Conservation (phyloP, 2,113 vertebrate genomes). For the Lophura nycthemera region DNA sequence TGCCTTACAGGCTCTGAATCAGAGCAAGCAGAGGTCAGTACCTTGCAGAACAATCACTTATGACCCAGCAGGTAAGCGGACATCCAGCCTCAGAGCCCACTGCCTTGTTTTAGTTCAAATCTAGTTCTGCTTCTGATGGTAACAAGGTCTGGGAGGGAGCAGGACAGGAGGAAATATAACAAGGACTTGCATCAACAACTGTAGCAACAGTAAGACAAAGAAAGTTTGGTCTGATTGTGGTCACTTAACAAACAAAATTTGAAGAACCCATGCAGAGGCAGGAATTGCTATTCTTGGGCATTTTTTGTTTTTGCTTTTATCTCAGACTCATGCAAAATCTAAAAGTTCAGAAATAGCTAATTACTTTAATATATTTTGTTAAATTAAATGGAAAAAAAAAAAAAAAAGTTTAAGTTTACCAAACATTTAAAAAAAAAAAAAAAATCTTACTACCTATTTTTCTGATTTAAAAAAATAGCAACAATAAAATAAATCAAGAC, state of each 20-base stretch:
- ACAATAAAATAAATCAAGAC: not conserved
- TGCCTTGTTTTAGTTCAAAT: not conserved
- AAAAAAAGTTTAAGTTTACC: too few relatives aligned
- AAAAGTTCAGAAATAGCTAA: not conserved
- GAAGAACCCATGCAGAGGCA: not conserved
- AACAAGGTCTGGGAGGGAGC: not conserved
- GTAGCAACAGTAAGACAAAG: too few relatives aligned
- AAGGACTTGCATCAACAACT: fast-evolving
- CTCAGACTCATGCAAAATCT: not conserved
- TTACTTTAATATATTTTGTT: not conserved
- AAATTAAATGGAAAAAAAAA: not conserved
- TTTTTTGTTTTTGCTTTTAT: not conserved
- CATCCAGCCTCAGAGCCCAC: not conserved
- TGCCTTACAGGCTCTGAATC: not conserved
- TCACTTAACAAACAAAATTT: not conserved
- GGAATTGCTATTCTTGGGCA: not conserved
- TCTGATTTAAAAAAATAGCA: not conserved
- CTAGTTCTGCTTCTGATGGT: not conserved
- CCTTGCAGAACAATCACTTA: fast-evolving
- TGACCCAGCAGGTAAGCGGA: not conserved
- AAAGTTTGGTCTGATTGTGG: not conserved
- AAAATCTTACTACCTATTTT: not conserved
- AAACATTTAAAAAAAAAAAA: not conserved
- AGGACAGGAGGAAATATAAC: not conserved
- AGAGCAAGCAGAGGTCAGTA: not conserved